A percentile compares a stretch with the other conserved stretches of the same genome.
These are phyloP conservation scores for Melipona beecheii DNA, from an alignment of 2,888 invertebrate species.

Conservation along the genomic window DNA sequence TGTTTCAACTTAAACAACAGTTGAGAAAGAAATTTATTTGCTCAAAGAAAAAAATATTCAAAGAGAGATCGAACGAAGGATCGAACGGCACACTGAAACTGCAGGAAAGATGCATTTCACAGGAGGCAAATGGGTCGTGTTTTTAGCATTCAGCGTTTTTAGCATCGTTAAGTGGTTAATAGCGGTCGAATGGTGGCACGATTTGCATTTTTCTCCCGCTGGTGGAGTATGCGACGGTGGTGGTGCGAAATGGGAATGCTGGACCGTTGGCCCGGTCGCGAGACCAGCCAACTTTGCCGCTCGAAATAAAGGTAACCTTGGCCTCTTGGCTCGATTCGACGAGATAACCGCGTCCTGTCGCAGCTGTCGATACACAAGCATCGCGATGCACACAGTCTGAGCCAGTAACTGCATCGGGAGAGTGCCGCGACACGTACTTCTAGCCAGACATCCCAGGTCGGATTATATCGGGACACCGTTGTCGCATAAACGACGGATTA, in stretches of 20 bases:
- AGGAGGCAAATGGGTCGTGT: not conserved
- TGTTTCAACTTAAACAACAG: too few species aligned
- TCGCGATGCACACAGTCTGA: slow-evolving; percentile 6
- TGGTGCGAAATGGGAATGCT: slow-evolving; percentile 18
- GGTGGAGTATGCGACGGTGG: slow-evolving; percentile 10
- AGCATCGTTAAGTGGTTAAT: slow-evolving; percentile 31
- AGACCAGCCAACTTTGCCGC: slow-evolving; percentile 28
- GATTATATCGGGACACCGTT: slow-evolving; percentile 24
- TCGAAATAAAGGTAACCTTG: slow-evolving; percentile 68
- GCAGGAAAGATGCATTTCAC: not conserved
- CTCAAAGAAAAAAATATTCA: too few species aligned
- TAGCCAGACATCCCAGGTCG: not conserved
- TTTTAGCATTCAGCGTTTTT: too few species aligned
- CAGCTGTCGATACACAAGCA: slow-evolving; percentile 43
- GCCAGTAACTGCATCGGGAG: slow-evolving; percentile 31
- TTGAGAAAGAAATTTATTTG: too few species aligned
- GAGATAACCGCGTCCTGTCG: slow-evolving; percentile 48
- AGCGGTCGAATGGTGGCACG: slow-evolving; percentile 21
- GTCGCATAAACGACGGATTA: slow-evolving; percentile 38
- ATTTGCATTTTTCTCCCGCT: slow-evolving; percentile 47
- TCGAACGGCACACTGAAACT: too few species aligned
- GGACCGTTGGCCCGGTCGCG: slow-evolving; percentile 45
- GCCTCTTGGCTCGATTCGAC: slow-evolving; percentile 61
- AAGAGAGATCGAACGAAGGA: too few species aligned
- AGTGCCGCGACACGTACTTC: slow-evolving; percentile 31